phyloP scores from a whole-genome alignment of 2,113 vertebrate species.

The Eurystomus gularis region DNA sequence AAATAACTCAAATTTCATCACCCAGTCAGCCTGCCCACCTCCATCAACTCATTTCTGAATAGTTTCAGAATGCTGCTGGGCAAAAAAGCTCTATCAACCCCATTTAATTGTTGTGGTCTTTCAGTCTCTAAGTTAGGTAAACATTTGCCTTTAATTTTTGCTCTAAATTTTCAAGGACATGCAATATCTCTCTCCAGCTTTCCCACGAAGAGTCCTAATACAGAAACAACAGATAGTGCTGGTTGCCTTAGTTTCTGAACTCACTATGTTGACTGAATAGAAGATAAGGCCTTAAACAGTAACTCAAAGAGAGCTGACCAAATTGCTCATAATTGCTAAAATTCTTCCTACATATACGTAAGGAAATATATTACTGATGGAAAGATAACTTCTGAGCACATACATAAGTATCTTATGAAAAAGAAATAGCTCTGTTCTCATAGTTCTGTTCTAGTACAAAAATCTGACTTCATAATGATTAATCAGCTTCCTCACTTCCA shows the following conservation, averaged over 20 bases:
- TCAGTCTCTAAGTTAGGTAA: background rate
- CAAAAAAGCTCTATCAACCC: background rate
- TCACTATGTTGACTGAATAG: background rate
- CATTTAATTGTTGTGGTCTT: background rate
- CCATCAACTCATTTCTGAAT: background rate
- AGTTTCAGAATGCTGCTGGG: background rate
- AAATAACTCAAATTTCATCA: background rate
- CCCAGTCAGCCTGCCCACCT: background rate
- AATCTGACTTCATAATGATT: background rate
- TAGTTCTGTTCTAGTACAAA: too few relatives aligned
- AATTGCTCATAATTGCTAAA: background rate
- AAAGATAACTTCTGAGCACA: background rate
- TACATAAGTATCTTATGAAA: background rate
- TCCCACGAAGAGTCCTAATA: background rate
- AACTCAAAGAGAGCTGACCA: background rate
- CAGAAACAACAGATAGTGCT: background rate
- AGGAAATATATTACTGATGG: background rate
- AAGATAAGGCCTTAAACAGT: background rate
- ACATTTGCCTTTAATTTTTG: background rate
- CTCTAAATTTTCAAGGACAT: background rate
- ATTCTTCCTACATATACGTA: background rate
- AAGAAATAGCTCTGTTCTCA: background rate
- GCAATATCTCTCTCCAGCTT: background rate
- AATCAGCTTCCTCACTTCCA: background rate
- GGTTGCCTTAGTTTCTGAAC: background rate